These are phyloP conservation scores for Cliona cf. orientalis DNA, from an alignment of 37 sponge, comb jelly and placozoan species.

Conservation along the genomic window DNA sequence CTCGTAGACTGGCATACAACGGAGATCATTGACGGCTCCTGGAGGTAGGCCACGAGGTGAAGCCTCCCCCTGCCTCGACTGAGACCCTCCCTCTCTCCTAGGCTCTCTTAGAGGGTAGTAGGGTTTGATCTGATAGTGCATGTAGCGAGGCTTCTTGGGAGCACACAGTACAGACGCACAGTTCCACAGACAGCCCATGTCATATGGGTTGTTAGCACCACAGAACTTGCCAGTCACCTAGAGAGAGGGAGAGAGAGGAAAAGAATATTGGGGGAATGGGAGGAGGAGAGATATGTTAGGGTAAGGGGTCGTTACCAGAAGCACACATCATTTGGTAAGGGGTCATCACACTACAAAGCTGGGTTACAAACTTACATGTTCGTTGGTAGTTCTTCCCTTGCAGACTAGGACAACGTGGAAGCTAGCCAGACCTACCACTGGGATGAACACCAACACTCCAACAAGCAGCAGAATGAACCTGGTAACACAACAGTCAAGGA, in stretches of 20 bases:
- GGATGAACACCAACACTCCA: slow-evolving; percentile 79
- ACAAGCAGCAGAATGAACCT: slow-evolving; percentile 77
- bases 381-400: slow-evolving; percentile 92
- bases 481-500: neutral
- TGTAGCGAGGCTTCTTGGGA: slow-evolving; percentile 77
- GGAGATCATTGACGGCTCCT: slow-evolving; percentile 6
- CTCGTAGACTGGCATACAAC: slow-evolving; percentile 39
- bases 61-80: neutral
- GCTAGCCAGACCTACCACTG: slow-evolving; percentile 83
- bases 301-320: neutral
- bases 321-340: neutral
- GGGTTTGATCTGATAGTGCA: slow-evolving; percentile 76
- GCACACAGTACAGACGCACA: slow-evolving; percentile 70
- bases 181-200: slow-evolving; percentile 78
- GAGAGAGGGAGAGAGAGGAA: neutral
- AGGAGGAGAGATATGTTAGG: too few relatives aligned
- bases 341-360: neutral
- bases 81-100: neutral
- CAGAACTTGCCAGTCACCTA: slow-evolving; percentile 93
- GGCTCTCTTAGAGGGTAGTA: neutral
- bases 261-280: too few relatives aligned
- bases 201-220: slow-evolving; percentile 79
- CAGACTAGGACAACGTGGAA: slow-evolving; percentile 92
- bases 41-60: neutral
- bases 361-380: slow-evolving; percentile 78